phyloP scores from a whole-genome alignment of 1,140 invertebrate species.

The Pseudomyrmex gracilis region DNA sequence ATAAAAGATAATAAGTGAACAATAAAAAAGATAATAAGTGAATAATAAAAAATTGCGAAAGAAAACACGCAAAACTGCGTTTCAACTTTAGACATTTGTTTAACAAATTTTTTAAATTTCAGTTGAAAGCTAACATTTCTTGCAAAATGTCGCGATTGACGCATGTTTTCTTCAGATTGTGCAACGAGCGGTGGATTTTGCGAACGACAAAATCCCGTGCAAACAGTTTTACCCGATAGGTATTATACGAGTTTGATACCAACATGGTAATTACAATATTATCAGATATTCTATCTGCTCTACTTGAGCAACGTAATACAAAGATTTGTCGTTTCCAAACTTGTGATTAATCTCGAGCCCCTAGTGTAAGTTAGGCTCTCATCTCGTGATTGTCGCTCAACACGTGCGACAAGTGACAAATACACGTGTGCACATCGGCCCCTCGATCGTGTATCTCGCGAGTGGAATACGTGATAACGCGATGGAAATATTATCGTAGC shows the following conservation, averaged over 20 bases:
- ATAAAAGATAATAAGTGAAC: neutral
- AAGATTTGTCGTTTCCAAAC: neutral
- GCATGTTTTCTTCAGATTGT: conserved; percentile 1
- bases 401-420: conserved; percentile 1
- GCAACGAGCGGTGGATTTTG: neutral
- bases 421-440: conserved; percentile 1
- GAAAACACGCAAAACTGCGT: no score
- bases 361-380: conserved; percentile 34
- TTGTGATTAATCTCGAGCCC: neutral
- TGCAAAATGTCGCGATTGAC: neutral
- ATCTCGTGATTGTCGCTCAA: conserved; percentile 4
- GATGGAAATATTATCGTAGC: neutral
- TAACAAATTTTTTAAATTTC: neutral
- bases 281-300: conserved; percentile 21
- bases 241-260: neutral
- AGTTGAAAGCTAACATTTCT: neutral
- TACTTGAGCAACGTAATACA: neutral
- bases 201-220: neutral
- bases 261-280: neutral
- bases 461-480: conserved; percentile 48
- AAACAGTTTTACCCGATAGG: neutral
- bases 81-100: no score
- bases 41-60: neutral
- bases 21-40: neutral
- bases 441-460: neutral